Conservation (phyloP, 92 coral and sea anemone genomes). For the Bergia puertoricense region DNA sequence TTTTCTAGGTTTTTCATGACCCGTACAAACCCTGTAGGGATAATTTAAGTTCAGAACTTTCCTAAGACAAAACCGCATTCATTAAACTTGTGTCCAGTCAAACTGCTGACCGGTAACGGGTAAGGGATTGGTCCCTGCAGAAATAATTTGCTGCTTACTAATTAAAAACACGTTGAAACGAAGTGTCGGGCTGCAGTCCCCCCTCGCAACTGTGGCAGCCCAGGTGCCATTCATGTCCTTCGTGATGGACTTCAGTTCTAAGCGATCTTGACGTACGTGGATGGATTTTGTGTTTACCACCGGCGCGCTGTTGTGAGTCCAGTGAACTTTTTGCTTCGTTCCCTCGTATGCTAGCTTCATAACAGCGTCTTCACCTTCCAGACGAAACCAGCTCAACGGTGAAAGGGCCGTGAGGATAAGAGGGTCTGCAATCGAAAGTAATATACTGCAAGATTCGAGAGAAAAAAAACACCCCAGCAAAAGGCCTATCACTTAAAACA, state of each 20-base stretch:
- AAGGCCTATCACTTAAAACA: background rate
- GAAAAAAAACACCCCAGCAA: background rate
- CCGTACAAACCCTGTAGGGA: no score
- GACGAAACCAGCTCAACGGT: conserved; percentile 25
- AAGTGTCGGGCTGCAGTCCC: conserved; percentile 3
- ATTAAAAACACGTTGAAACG: conserved; percentile 12
- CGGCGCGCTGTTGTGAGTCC: conserved; percentile 20
- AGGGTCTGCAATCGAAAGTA: background rate
- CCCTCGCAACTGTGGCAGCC: conserved; percentile 13
- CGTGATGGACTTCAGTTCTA: conserved; percentile 30
- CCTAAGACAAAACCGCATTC: no score
- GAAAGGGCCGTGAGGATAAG: conserved; percentile 22
- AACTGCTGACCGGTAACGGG: no score
- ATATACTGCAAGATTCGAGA: background rate
- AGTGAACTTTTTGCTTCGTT: background rate
- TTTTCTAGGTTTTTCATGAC: no score
- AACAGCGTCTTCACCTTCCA: conserved; percentile 27
- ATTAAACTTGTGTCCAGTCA: no score
- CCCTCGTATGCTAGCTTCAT: conserved; percentile 34
- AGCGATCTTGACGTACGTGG: conserved; percentile 12
- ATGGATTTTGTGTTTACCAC: conserved; percentile 29
- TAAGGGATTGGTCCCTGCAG: no score
- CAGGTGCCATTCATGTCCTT: conserved; percentile 34
- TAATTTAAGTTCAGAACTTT: no score
- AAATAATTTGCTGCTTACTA: conserved; percentile 2